Conservation (phyloP, 2,797 vertebrate genomes). For the Caiman crocodilus region DNA sequence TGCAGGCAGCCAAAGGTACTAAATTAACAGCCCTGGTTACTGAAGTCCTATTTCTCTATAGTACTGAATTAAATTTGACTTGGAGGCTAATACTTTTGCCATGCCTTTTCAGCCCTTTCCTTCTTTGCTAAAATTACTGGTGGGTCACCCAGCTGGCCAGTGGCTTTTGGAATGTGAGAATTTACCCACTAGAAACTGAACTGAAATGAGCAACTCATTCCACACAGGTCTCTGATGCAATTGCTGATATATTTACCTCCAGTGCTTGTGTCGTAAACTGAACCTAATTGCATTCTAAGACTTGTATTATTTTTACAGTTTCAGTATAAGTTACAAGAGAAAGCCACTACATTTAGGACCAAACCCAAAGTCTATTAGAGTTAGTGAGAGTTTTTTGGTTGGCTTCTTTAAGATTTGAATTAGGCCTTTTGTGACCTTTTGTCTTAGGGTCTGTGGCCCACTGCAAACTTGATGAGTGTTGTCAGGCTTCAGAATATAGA, state of each 20-base stretch:
- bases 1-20: background rate
- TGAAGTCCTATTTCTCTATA: conserved; percentile 10
- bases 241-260: background rate
- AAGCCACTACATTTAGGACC: background rate
- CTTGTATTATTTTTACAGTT: background rate
- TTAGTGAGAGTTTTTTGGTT: background rate
- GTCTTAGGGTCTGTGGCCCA: conserved; percentile 41
- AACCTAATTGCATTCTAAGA: no score
- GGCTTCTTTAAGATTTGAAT: no score
- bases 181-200: background rate
- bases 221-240: background rate
- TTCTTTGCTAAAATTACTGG: background rate
- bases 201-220: background rate
- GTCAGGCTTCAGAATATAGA: conserved; percentile 11
- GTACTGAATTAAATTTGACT: background rate
- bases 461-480: conserved; percentile 23
- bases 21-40: conserved; percentile 21
- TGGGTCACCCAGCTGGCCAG: background rate
- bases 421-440: background rate
- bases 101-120: background rate
- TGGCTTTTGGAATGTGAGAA: background rate
- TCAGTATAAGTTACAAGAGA: background rate
- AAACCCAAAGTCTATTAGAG: background rate
- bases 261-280: background rate
- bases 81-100: conserved; percentile 2